Conservation (phyloP, 2,888 invertebrate genomes). For the Masnerella sp. region DNA sequence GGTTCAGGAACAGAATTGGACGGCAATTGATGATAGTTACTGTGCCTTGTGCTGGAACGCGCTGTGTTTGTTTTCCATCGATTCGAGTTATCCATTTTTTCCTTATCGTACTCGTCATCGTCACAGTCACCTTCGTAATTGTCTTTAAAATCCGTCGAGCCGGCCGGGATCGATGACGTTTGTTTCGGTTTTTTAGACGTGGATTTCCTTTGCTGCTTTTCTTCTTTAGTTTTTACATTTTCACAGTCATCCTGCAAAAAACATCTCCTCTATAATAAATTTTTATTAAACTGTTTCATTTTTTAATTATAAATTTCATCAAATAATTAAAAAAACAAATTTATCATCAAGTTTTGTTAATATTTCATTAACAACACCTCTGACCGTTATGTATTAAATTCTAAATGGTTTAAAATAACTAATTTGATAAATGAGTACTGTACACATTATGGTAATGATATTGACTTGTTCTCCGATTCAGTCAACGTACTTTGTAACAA, state of each 20-base stretch:
- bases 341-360: too few species aligned
- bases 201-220: conserved; percentile 71
- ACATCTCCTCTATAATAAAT: too few species aligned
- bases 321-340: too few species aligned
- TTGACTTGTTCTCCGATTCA: not conserved
- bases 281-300: too few species aligned
- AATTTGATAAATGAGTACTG: not conserved
- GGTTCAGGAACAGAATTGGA: conserved; percentile 65
- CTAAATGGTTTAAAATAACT: not conserved
- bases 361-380: not conserved
- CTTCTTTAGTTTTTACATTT: conserved; percentile 68
- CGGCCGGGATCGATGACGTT: conserved; percentile 63
- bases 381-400: not conserved
- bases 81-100: conserved; percentile 71
- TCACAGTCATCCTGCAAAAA: conserved; percentile 64
- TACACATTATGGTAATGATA: not conserved
- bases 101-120: conserved; percentile 74
- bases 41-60: conserved; percentile 68
- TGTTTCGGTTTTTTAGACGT: conserved; percentile 71
- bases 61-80: conserved; percentile 74
- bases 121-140: conserved; percentile 79
- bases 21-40: conserved; percentile 64
- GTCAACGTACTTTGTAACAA: too few species aligned
- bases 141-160: conserved; percentile 76
- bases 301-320: too few species aligned